Evolutionary conservation across 2,113 vertebrate species (phyloP).

Genomic region (Parus major): DNA sequence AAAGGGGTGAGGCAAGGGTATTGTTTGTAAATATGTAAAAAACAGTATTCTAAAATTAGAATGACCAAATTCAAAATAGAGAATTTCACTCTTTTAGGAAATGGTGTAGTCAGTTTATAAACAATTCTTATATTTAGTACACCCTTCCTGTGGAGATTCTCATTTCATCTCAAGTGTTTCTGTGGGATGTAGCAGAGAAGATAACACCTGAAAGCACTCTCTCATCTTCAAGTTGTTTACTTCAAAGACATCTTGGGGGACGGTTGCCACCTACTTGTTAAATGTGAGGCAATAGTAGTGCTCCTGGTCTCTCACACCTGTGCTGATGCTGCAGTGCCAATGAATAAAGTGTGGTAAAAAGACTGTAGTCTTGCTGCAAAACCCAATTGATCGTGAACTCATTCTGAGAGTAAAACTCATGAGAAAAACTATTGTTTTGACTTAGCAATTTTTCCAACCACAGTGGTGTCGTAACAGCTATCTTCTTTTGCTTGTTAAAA

Average conservation of each 20-base stretch:
- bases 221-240: background rate
- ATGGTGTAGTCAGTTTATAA: background rate
- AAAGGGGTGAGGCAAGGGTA: accelerated
- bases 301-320: background rate
- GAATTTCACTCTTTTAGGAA: background rate
- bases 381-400: background rate
- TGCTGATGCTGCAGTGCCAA: background rate
- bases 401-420: background rate
- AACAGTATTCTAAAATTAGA: background rate
- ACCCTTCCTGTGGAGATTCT: background rate
- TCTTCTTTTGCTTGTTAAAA: background rate
- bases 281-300: background rate
- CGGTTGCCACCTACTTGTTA: background rate
- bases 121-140: background rate
- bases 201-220: background rate
- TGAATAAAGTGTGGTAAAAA: background rate
- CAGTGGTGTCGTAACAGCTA: accelerated
- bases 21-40: background rate
- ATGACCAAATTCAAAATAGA: background rate
- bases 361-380: background rate
- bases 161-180: background rate
- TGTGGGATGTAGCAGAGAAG: background rate
- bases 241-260: background rate
- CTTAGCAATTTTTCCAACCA: background rate
- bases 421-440: background rate